Evolutionary conservation across 2,888 invertebrate species (phyloP).

Genomic region (Macrosiphum euphorbiae): DNA sequence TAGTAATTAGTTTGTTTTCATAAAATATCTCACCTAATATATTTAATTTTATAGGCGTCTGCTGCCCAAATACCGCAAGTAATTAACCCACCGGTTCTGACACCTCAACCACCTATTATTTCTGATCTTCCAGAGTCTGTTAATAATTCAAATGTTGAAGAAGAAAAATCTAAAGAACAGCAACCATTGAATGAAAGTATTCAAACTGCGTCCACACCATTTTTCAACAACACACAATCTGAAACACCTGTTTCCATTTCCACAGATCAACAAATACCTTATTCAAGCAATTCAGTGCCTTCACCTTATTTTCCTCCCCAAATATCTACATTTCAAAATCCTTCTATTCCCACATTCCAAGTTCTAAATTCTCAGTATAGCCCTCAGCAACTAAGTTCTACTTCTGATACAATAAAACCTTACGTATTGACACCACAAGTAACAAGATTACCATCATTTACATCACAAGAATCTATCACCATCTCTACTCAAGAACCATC

Average conservation of each 20-base stretch:
- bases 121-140: not conserved
- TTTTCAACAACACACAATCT: not conserved
- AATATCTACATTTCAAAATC: constrained; percentile 14
- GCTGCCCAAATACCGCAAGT: constrained; percentile 53
- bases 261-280: constrained; percentile 40
- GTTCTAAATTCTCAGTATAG: constrained; percentile 14
- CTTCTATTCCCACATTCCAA: constrained; percentile 24
- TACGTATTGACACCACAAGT: constrained; percentile 25
- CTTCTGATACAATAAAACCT: constrained; percentile 38
- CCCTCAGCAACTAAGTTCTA: not conserved
- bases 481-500: constrained; percentile 21
- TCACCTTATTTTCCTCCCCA: constrained; percentile 9
- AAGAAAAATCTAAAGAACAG: constrained; percentile 12
- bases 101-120: constrained; percentile 24
- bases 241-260: not conserved
- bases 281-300: not conserved
- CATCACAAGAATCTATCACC: constrained; percentile 16
- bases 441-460: constrained; percentile 34
- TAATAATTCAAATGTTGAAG: not conserved
- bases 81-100: constrained; percentile 56
- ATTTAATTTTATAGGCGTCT: constrained; percentile 43
- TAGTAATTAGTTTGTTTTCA: not conserved
- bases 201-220: not conserved
- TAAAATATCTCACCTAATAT: not conserved
- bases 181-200: not conserved